Conservation (phyloP, 1,140 invertebrate species). For the Bursaphelenchus mucronatus region DNA sequence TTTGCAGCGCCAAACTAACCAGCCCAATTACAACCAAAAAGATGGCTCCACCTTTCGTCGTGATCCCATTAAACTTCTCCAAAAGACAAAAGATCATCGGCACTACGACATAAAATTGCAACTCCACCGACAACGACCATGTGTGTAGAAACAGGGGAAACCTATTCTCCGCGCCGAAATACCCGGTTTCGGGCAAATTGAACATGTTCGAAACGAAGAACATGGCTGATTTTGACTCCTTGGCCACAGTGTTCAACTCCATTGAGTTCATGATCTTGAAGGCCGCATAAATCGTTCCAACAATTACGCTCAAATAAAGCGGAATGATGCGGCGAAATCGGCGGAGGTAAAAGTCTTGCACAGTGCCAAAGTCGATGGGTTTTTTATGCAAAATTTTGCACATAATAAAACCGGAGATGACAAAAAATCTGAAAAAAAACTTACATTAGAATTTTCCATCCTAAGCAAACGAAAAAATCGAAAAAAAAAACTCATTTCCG, state of each 20-base stretch:
- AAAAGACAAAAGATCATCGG: not conserved
- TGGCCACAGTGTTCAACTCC: not conserved
- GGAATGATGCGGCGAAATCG: not conserved
- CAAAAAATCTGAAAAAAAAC: conserved; percentile 1
- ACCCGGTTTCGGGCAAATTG: not conserved
- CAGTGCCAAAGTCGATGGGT: not conserved
- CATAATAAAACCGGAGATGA: conserved; percentile 1
- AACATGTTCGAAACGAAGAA: not conserved
- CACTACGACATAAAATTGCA: conserved; percentile 1
- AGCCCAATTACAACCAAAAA: not conserved
- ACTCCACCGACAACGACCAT: not conserved
- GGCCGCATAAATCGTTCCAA: not conserved
- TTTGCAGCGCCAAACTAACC: not conserved
- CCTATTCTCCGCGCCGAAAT: not conserved
- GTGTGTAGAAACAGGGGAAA: not conserved
- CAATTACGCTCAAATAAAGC: not conserved
- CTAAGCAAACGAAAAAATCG: not conserved
- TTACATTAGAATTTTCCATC: too few species aligned
- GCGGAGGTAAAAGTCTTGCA: not conserved
- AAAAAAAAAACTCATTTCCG: too few species aligned
- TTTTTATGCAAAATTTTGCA: not conserved
- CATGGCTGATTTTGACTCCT: conserved; percentile 5
- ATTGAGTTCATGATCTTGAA: not conserved
- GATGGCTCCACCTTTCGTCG: not conserved
- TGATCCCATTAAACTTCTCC: not conserved